Evolutionary conservation across 1,140 invertebrate species (phyloP).

Genomic region (Drosophila ficusphila): DNA sequence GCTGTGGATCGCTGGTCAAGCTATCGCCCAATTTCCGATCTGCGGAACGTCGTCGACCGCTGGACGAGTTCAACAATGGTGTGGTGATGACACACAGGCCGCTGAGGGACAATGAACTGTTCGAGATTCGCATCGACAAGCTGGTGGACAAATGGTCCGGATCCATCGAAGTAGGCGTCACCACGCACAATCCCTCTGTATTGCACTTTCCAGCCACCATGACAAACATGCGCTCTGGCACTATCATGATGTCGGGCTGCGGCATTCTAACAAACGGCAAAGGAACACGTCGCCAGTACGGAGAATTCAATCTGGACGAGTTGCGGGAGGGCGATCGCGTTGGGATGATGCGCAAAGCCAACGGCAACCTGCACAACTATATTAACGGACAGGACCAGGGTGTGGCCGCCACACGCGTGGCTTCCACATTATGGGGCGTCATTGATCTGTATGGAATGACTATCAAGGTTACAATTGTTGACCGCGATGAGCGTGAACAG

Average conservation of each 20-base stretch:
- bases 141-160: conserved; percentile 97
- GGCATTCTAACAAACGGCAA: conserved; percentile 97
- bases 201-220: conserved; percentile 98
- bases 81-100: conserved; percentile 96
- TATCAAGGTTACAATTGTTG: conserved; percentile 94
- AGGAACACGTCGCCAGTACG: conserved; percentile 95
- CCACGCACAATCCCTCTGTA: conserved; percentile 94
- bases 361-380: conserved; percentile 95
- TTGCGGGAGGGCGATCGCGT: conserved; percentile 92
- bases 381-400: conserved; percentile 98
- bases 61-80: conserved; percentile 98
- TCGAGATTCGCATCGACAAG: conserved; percentile 96
- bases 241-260: conserved; percentile 98
- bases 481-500: conserved; percentile 91
- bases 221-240: conserved; percentile 98
- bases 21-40: conserved; percentile 93
- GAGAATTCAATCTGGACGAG: conserved; percentile 97
- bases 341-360: conserved; percentile 92
- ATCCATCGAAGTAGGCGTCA: conserved; percentile 97
- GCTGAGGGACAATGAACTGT: conserved; percentile 94
- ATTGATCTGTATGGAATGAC: conserved; percentile 98
- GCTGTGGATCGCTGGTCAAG: conserved; percentile 94
- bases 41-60: conserved; percentile 92
- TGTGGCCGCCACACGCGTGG: conserved; percentile 91
- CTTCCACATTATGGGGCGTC: conserved; percentile 93